Base-by-base conservation (phyloP, 2,888 invertebrate species). In the Orchestes rusci region DNA sequence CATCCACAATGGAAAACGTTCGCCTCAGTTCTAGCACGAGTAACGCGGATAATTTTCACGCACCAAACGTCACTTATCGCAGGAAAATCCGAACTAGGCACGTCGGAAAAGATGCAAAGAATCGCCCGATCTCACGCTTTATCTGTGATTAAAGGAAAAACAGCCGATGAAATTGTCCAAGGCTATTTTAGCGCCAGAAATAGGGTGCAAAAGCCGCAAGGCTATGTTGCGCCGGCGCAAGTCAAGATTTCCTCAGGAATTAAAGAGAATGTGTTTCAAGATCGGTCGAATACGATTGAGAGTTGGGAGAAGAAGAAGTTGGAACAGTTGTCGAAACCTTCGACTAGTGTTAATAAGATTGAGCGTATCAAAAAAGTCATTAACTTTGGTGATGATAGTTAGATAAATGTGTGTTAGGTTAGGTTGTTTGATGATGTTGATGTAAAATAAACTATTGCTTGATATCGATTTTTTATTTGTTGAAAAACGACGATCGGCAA, bases 41-140 rank as follows among this genome's bases (percentile, higher is more conserved):
- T 82, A 20, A 82, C 83, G 0, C 74, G 80, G 36, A 74, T 76
- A 28, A 71, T 82, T 49, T 74, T 79, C 60, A 74, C 75, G n/a
- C 75, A 75, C 56, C 47, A 45, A 44, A 44, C 48, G 34, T 16
- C 23, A 4, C 38, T 15, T 3, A 17, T 16, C 8, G 32, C 34
- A 4, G 42, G 20, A 1, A 45, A 20, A 17, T 16, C 23, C n/a
- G 45, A 45, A 46, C 71, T 75, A 0, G 71, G 76, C 1, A 83
- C 84, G 1, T 84, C 82, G 18, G 85, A 85, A 56, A 78, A 79
- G 1, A 78, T 88, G 80, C 71, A 85, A 43, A 79, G 81, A 51
- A 67, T 83, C 39, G 79, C 83, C 1, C 75, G 78, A 23, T 75
- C 74, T 50, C 77, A 82, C 62, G 79, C 75, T 1, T 80, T 72